A percentile compares a stretch with the other conserved stretches of the same genome.
phyloP scores from a whole-genome alignment of 1,140 invertebrate species.

The Danaus melanippus region DNA sequence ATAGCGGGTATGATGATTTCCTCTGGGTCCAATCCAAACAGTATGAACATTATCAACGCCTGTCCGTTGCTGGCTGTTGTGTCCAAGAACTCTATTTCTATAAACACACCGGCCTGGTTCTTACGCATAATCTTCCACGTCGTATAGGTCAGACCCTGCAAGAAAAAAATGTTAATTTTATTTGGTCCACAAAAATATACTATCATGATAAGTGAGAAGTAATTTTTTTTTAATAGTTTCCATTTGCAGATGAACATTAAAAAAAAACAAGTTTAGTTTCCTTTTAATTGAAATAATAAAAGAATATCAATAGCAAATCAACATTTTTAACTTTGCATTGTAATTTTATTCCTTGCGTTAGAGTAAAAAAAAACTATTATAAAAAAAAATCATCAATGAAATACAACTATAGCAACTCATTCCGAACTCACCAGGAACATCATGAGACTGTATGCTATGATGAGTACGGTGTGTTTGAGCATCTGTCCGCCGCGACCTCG shows the following conservation, averaged over 20 bases:
- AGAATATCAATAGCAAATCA: no score
- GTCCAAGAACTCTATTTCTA: slow-evolving; percentile 93
- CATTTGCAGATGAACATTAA: no score
- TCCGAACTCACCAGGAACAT: slow-evolving; percentile 76
- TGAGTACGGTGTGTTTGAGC: slow-evolving; percentile 85
- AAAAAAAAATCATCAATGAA: no score
- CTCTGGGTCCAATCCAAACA: slow-evolving; percentile 88
- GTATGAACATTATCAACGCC: slow-evolving; percentile 85
- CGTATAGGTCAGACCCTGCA: slow-evolving; percentile 86
- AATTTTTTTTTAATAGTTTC: no score
- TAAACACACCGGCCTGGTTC: slow-evolving; percentile 88
- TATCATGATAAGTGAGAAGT: no score
- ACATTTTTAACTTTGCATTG: no score
- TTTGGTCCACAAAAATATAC: no score
- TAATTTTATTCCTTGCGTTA: no score
- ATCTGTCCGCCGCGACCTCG: slow-evolving; percentile 75
- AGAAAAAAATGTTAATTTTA: background rate
- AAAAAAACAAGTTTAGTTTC: no score
- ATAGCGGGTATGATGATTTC: slow-evolving; percentile 79
- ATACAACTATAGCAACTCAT: no score
- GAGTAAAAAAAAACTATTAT: no score
- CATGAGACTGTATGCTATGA: slow-evolving; percentile 84
- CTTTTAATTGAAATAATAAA: no score
- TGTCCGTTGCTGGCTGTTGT: slow-evolving; percentile 91
- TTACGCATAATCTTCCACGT: slow-evolving; percentile 90